Evolutionary conservation across 1,140 invertebrate species (phyloP).

Genomic region (Zaprionus davidi): DNA sequence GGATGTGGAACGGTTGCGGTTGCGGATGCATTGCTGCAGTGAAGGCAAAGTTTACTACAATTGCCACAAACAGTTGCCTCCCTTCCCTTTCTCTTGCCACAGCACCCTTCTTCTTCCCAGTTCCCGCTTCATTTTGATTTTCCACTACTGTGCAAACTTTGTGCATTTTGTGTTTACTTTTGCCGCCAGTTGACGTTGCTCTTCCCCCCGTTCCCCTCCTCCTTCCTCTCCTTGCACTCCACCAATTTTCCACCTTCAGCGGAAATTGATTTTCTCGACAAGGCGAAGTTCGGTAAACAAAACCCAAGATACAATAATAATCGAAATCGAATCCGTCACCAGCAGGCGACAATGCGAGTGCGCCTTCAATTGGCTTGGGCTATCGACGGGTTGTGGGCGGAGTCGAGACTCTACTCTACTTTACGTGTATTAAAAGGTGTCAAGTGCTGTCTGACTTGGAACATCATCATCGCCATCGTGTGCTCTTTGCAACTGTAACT

Average conservation of each 20-base stretch:
- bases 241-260: slow-evolving; percentile 35
- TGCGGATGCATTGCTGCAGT: slow-evolving; percentile 49
- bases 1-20: slow-evolving; percentile 45
- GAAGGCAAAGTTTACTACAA: slow-evolving; percentile 62
- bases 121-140: slow-evolving; percentile 13
- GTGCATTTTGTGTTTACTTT: slow-evolving; percentile 71
- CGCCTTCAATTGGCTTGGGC: slow-evolving; percentile 27
- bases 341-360: slow-evolving; percentile 49
- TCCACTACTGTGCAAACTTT: slow-evolving; percentile 64
- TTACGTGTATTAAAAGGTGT: slow-evolving; percentile 57
- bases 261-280: slow-evolving; percentile 72
- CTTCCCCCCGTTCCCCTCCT: background rate
- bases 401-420: background rate
- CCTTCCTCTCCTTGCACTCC: background rate
- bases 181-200: slow-evolving; percentile 30
- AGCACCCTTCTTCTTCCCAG: background rate
- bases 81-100: background rate
- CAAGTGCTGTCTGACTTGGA: slow-evolving; percentile 56
- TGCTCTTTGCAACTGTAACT: slow-evolving; percentile 30
- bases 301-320: slow-evolving; percentile 76
- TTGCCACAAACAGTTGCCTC: slow-evolving; percentile 13
- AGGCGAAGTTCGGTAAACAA: slow-evolving; percentile 63
- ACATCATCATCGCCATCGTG: slow-evolving; percentile 7
- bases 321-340: slow-evolving; percentile 71
- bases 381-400: background rate